Evolutionary conservation across 2,888 invertebrate genomes (phyloP), one percentile per base, ranked within the genome.

Genomic region (Calameuta pallipes): DNA sequence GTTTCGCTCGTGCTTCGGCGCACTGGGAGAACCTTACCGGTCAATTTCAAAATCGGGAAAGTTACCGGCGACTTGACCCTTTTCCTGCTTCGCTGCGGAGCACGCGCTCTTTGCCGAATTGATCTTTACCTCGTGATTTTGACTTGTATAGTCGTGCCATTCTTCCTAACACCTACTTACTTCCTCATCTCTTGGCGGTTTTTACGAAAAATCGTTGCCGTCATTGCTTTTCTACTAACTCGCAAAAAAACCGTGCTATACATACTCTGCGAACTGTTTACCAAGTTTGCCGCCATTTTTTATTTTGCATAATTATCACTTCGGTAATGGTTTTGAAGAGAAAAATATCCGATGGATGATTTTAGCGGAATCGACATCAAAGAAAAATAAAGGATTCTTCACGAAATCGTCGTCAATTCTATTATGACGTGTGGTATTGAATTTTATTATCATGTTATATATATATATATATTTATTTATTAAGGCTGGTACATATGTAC

Each of bases 11-110:
- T 71, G 71, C 71, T 30, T 31, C 71, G 71, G 33, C 31, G 71
- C 71, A 34, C 71, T 34, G 71, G 33, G 71, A 34, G 71, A 71
- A 71, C 76, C 79, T 74, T 75, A 70, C 74, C 68, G 82, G 69
- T 81, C 81, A 79, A 79, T 85, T 85, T 85, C 84, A 85, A 85
- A 85, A 85, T 85, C 83, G 85, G 83, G 83, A 86, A 86, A 86
- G 84, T 78, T 78, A 78, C 75, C 77, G 80, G 74, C 79, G 81
- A 79, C 74, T 73, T 80, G 83, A 37, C 73, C n/a, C 34, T 75
- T 56, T 75, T 74, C 74, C 76, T 77, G 71, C 75, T 76, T 37
- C 36, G 36, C 73, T 56, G 35, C 76, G 23, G 73, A 56, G 30
- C n/a, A 23, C 23, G 56, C 56, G 56, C 56, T 56, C 56, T 56